Percentiles rank a stretch among this genome's conserved stretches.
Conservation (phyloP, 2,797 vertebrate species). For the Enteromius mattozi region DNA sequence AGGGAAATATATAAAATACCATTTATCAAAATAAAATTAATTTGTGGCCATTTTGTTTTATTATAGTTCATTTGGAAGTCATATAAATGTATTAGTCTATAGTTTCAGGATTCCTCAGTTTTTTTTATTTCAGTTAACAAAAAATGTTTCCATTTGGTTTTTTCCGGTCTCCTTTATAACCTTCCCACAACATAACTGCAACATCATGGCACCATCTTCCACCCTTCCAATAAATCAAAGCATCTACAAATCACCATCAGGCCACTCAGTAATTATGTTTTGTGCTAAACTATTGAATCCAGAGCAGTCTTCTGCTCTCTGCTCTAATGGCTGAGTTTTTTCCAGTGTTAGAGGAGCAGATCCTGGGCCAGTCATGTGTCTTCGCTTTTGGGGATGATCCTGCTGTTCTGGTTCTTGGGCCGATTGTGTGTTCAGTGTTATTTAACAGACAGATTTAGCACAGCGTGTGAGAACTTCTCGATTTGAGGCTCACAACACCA, state of each 20-base stretch:
- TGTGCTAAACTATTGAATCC: neutral
- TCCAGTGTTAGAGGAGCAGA: neutral
- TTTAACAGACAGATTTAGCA: constrained; percentile 44
- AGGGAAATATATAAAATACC: neutral
- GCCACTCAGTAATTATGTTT: constrained; percentile 19
- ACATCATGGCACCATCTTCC: constrained; percentile 10
- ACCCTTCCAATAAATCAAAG: constrained; percentile 19
- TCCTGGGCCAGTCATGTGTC: constrained; percentile 8
- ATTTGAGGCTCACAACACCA: neutral
- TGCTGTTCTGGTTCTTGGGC: neutral
- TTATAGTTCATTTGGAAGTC: neutral
- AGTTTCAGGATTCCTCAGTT: neutral
- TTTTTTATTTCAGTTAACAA: neutral
- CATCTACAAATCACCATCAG: constrained; percentile 11
- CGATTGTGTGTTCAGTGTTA: constrained; percentile 23
- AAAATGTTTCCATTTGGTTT: neutral
- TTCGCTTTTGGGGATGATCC: neutral
- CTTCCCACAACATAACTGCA: constrained; percentile 10
- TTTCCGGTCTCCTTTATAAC: neutral
- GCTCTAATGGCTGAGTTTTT: neutral
- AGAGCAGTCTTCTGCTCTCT: constrained; percentile 10
- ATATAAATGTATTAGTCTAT: neutral
- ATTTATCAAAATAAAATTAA: neutral
- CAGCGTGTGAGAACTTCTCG: constrained; percentile 41
- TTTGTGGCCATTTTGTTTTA: neutral